These are phyloP conservation scores for Sinocyclocheilus grahami DNA, from an alignment of 2,113 vertebrate species.

Conservation along the genomic window DNA sequence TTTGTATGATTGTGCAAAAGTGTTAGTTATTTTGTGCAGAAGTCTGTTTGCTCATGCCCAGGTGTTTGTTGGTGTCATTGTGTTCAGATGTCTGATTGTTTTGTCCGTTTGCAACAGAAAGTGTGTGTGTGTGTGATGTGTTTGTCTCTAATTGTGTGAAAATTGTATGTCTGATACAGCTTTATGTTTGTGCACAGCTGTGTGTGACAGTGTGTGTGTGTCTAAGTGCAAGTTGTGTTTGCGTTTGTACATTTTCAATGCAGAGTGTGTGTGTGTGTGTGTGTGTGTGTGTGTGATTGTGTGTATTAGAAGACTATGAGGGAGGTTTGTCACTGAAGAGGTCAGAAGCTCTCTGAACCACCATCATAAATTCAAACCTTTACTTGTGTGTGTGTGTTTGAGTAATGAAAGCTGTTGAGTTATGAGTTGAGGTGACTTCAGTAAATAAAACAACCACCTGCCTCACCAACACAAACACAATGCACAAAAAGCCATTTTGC, in stretches of 20 bases:
- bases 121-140: not conserved
- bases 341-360: constrained; percentile 89
- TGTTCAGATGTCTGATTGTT: not conserved
- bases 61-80: not conserved
- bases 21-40: too few relatives aligned
- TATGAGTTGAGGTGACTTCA: constrained; percentile 87
- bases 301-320: constrained; percentile 64
- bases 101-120: constrained; percentile 44
- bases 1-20: not conserved
- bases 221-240: not conserved
- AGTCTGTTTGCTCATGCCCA: too few relatives aligned
- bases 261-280: not conserved
- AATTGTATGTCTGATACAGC: not conserved
- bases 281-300: not conserved
- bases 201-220: not conserved
- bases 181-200: not conserved
- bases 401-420: constrained; percentile 84
- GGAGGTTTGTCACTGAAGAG: constrained; percentile 93
- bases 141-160: too few relatives aligned
- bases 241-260: not conserved
- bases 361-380: constrained; percentile 96
- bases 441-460: constrained; percentile 81
- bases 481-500: constrained; percentile 11
- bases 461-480: not conserved
- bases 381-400: constrained; percentile 82